phyloP scores from a whole-genome alignment of 2,888 invertebrate genomes.

The Amorpha juglandis region DNA sequence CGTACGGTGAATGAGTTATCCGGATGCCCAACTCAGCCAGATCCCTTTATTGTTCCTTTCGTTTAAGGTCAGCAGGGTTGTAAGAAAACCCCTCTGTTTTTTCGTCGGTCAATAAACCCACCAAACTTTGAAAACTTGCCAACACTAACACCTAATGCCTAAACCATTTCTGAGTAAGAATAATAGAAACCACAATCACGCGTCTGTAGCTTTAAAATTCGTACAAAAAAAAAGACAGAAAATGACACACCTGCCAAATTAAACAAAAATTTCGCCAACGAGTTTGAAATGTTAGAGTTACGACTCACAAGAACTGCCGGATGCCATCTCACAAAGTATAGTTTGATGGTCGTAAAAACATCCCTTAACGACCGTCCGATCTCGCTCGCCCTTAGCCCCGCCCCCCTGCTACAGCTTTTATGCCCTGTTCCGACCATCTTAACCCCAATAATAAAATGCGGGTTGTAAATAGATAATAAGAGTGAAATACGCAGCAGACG shows the following conservation, averaged over 20 bases:
- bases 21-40: too few species aligned
- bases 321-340: constrained; percentile 81
- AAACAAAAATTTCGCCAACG: constrained; percentile 28
- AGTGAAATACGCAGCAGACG: constrained; percentile 72
- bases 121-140: too few species aligned
- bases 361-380: constrained; percentile 81
- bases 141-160: not conserved
- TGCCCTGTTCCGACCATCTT: constrained; percentile 68
- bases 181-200: not conserved
- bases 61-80: too few species aligned
- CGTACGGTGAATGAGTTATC: too few species aligned
- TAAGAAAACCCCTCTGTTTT: too few species aligned
- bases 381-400: constrained; percentile 67
- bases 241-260: constrained; percentile 38
- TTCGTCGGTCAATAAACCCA: too few species aligned
- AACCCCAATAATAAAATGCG: constrained; percentile 84
- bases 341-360: constrained; percentile 83
- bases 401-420: constrained; percentile 68
- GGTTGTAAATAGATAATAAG: constrained; percentile 84
- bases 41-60: too few species aligned
- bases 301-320: constrained; percentile 70
- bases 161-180: not conserved
- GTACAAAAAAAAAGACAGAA: constrained; percentile 35
- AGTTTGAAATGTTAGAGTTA: constrained; percentile 60
- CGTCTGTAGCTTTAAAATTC: constrained; percentile 45